These are phyloP conservation scores for Chymomyza procnemis DNA, from an alignment of 2,888 invertebrate species.

Conservation along the genomic window DNA sequence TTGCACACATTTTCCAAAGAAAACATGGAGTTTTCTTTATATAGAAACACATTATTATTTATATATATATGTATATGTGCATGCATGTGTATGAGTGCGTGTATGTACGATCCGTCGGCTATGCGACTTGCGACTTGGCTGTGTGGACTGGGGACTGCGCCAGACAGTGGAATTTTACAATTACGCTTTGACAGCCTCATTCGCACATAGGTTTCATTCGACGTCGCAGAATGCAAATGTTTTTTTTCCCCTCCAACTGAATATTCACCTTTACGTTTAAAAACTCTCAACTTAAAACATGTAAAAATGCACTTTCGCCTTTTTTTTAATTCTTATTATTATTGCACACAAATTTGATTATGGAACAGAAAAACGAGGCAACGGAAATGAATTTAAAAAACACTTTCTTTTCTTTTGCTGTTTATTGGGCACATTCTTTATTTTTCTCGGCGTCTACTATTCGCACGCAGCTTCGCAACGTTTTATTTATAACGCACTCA, in stretches of 20 bases:
- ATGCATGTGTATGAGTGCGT: conserved; percentile 35
- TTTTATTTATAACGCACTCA: conserved; percentile 64
- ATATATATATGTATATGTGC: conserved; percentile 1
- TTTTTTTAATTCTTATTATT: conserved; percentile 39
- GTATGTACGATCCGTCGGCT: conserved; percentile 17
- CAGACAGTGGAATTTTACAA: conserved; percentile 75
- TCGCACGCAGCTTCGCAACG: conserved; percentile 64
- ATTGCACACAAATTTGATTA: conserved; percentile 36
- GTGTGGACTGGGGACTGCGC: conserved; percentile 45
- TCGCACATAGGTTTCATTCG: conserved; percentile 51
- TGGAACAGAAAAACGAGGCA: conserved; percentile 44
- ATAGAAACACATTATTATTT: conserved; percentile 31
- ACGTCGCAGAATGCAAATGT: conserved; percentile 64
- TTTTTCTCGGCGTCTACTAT: conserved; percentile 59
- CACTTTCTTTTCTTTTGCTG: conserved; percentile 62
- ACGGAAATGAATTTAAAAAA: conserved; percentile 45
- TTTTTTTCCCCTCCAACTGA: conserved; percentile 54
- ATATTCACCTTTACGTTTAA: conserved; percentile 55
- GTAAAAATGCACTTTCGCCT: conserved; percentile 66
- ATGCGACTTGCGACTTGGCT: conserved; percentile 40
- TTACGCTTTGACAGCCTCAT: conserved; percentile 74
- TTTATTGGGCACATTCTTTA: conserved; percentile 62
- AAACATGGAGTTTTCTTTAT: conserved; percentile 58
- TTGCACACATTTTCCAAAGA: conserved; percentile 49
- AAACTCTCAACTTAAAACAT: conserved; percentile 21